Evolutionary conservation across 2,888 invertebrate genomes (phyloP), one percentile per base, ranked within the genome.

Genomic region (Diploptera punctata): DNA sequence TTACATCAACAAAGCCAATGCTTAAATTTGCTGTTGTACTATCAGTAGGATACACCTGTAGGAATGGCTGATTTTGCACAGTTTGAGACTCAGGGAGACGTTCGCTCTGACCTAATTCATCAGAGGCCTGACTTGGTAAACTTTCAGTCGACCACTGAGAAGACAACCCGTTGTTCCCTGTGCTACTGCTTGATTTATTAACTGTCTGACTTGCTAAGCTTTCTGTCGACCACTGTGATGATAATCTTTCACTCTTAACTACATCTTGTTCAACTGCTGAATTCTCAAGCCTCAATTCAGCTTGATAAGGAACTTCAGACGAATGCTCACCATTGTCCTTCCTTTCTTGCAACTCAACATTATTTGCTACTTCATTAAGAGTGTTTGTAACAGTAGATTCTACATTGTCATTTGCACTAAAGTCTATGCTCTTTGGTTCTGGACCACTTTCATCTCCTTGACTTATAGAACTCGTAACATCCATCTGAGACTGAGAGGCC

Each of bases 91-190:
- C 33, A 7, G 5, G 33, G 5, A 33, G 5, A 5, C 5, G 5
- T 33, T 33, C 33, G 5, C 33, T 10, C 65, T 87, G 83, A 24
- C 86, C 83, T 38, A 88, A 87, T 77, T 89, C 89, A 74, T 89
- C 89, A 1, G 89, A 89, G 77, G 89, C 89, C 79, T 89, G 88
- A 10, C 89, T 89, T 82, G 88, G 86, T 80, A 89, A 89, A 43
- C 89, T 89, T 79, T 90, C 90, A 70, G 87, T 87, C 4, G 89
- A 89, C 89, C 89, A 89, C 77, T 89, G 89, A 1, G 89, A 88
- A 81, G 75, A 44, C 33, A 62, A 24, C 13, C 43, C 62, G 31
- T 38, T 38, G 19, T 29, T 31, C 71, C 77, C 76, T 16, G 83
- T 83, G 31, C 79, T 74, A 77, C 81, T 82, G 65, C 77, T 79